Conservation (phyloP, 2,888 invertebrate species). For the Tethea ocularis region DNA sequence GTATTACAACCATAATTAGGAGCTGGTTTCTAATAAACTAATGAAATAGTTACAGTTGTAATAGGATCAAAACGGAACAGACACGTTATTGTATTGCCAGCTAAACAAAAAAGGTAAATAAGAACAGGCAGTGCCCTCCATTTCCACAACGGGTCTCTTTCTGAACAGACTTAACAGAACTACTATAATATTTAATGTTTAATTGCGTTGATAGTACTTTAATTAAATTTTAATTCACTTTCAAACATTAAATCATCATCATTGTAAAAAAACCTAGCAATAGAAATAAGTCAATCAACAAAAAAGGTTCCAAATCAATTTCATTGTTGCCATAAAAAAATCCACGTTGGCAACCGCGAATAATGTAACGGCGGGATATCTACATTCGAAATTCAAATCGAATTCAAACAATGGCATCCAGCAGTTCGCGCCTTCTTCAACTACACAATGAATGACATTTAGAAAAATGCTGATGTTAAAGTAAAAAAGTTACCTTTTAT, state of each 20-base stretch:
- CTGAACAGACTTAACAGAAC: too few species aligned
- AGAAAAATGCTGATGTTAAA: conserved; percentile 42
- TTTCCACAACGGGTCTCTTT: too few species aligned
- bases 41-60: too few species aligned
- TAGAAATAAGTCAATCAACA: conserved; percentile 47
- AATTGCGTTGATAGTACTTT: too few species aligned
- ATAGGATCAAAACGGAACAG: too few species aligned
- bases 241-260: conserved; percentile 9
- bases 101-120: too few species aligned
- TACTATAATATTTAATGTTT: too few species aligned
- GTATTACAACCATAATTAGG: too few species aligned
- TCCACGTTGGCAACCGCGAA: conserved; percentile 75
- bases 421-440: conserved; percentile 69
- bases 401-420: conserved; percentile 73
- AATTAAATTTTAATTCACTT: background rate
- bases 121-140: too few species aligned
- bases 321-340: conserved; percentile 62
- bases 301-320: conserved; percentile 59
- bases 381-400: conserved; percentile 73
- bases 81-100: too few species aligned
- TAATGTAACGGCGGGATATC: conserved; percentile 74
- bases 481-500: conserved; percentile 57
- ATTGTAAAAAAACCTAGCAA: conserved; percentile 18
- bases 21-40: too few species aligned
- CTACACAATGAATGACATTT: conserved; percentile 70